Base-by-base conservation (phyloP, 2,797 vertebrate species). In the Rhynchonycteris naso region DNA sequence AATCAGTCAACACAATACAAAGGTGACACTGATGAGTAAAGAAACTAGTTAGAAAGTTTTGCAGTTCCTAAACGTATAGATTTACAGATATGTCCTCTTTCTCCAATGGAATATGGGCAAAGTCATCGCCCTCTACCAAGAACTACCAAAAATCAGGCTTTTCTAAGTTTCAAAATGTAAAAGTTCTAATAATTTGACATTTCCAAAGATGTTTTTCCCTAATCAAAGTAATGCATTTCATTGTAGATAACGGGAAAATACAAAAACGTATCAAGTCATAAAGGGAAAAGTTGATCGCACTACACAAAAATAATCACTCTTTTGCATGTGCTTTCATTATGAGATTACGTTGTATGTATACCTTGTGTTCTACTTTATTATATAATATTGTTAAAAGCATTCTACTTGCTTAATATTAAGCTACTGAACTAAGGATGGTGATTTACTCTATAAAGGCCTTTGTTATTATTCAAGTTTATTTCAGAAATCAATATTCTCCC, bases 401-500 rank as follows among this genome's bases (percentile, higher is more conserved):
- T 93, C 59, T 52, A 63, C 38, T 15, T 86, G 58, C 47, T 87
- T 90, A 90, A 30, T 43, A 21, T 10, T 88, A 90, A 76, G 30
- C 92, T 93, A 88, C 58, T 87, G 80, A 74, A 88, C 22, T 91
- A 91, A 90, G 58, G 1, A 13, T 69, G 8, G 35, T 56, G 10
- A 92, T 54, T 78, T 88, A 68, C 22, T 92, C 63, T 88, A 85
- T 28, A 66, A 94, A 90, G 52, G 26, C 35, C 58, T 93, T 79
- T 78, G 86, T 21, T 58, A 33, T 54, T 68, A 54, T 33, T 83
- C 65, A 93, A 83, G 18, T 88, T 88, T 90, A 79, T 79, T 96
- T 94, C 54, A 95, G 30, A 90, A 93, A 95, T 79, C 89, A 66
- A 68, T 90, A 88, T 47, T 38, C 38, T 72, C 33, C 30, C 43